Conservation (phyloP, 2,888 invertebrate genomes). For the Magallana nippona region DNA sequence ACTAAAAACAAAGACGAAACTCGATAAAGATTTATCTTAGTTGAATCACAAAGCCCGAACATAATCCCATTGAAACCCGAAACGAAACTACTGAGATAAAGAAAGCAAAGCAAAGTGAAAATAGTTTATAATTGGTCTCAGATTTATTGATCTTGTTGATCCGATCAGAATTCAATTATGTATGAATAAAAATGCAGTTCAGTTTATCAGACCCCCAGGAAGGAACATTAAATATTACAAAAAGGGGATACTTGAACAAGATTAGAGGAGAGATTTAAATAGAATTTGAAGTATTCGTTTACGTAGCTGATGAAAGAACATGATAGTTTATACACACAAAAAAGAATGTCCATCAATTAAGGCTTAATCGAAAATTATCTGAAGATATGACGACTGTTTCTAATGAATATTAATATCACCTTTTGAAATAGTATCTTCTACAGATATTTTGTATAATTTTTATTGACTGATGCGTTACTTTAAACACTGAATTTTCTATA, state of each 20-base stretch:
- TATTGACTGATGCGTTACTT: too few species aligned
- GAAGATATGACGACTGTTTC: too few species aligned
- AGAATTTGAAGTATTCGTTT: neutral
- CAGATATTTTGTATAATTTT: too few species aligned
- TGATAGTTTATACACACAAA: neutral
- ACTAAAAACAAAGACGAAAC: neutral
- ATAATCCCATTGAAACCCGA: slow-evolving; percentile 19
- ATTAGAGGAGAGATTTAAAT: neutral
- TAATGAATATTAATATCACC: too few species aligned
- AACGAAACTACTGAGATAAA: slow-evolving; percentile 14
- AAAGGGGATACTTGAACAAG: neutral
- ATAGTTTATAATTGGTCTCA: slow-evolving; percentile 13
- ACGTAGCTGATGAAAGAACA: neutral
- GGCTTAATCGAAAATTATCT: too few species aligned
- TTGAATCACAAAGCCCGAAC: slow-evolving; percentile 5
- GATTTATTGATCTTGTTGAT: slow-evolving; percentile 2
- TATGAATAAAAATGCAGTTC: neutral
- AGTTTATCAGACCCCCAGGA: neutral
- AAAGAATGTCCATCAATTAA: neutral
- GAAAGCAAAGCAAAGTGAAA: slow-evolving; percentile 9
- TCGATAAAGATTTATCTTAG: neutral
- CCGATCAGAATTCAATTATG: neutral
- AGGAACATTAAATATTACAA: neutral
- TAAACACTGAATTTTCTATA: too few species aligned
- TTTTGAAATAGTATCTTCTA: too few species aligned